phyloP scores from a whole-genome alignment of 2,797 vertebrate genomes.

The Coranthus polyacanthus region DNA sequence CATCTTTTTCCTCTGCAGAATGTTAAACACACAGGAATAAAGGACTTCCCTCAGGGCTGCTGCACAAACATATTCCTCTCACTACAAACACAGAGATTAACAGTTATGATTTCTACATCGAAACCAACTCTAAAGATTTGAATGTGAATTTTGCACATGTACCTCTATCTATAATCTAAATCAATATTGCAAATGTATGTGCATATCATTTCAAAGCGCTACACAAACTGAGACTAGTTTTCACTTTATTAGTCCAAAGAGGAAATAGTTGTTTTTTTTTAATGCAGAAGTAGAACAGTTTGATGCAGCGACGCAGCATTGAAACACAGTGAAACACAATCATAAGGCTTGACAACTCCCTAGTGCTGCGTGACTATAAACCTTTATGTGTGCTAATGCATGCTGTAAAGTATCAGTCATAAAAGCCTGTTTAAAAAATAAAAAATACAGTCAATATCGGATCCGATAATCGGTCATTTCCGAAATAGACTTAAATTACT shows the following conservation, averaged over 20 bases:
- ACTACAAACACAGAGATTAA: constrained; percentile 38
- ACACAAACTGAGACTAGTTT: constrained; percentile 14
- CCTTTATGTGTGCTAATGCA: constrained; percentile 80
- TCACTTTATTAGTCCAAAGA: constrained; percentile 23
- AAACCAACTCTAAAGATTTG: constrained; percentile 12
- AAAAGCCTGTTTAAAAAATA: constrained; percentile 63
- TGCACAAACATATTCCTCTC: constrained; percentile 23
- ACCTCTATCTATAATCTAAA: no score
- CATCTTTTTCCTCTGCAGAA: constrained; percentile 39
- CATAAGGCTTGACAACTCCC: constrained; percentile 55
- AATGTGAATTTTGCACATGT: constrained; percentile 21
- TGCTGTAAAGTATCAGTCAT: constrained; percentile 75
- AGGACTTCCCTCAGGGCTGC: constrained; percentile 22
- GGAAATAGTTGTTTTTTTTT: constrained; percentile 31
- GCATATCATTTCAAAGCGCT: background rate
- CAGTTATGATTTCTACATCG: constrained; percentile 18
- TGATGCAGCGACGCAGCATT: constrained; percentile 10
- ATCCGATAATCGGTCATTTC: no score
- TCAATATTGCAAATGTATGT: constrained; percentile 5
- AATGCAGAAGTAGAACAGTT: constrained; percentile 10
- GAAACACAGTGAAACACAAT: constrained; percentile 55
- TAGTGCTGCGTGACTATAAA: constrained; percentile 70
- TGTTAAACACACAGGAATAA: constrained; percentile 53
- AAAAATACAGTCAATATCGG: no score
- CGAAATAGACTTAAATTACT: no score